Base-by-base conservation (phyloP, 2,888 invertebrate species). In the Eilema griseolum region DNA sequence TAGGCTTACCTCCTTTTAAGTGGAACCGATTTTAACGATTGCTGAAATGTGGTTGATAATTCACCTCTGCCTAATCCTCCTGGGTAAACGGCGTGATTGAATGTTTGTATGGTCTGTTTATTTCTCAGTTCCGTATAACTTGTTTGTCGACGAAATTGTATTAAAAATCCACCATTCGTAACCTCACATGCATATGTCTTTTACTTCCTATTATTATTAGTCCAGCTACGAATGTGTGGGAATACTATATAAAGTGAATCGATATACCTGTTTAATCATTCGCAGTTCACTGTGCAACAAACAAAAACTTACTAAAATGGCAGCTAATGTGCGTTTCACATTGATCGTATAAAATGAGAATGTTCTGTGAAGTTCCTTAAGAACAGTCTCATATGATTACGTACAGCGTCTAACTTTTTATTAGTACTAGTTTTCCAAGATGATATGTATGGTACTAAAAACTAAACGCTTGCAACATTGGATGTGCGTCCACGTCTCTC, bases 141-240 rank as follows among this genome's bases (percentile, higher is more conserved):
- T n/a, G 81, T 78, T 83, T 77, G 79, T 86, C 86, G 83, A 88
- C 92, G 88, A 92, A 93, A 91, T 88, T 89, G 87, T 89, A 91
- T 88, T 86, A 91, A 92, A 92, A 83, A 93, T 88, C 86, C 86
- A 20, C 62, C 33, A 33, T 57, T 73, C 77, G 84, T 92, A 94
- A 93, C 95, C 95, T 82, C 94, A 92, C 89, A 80, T 82, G 83
- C 86, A 87, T 92, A 88, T 37, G 11, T 91, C 91, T 89, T 84
- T 91, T 92, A 93, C 92, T 95, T 94, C 95, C 95, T 95, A 92
- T 93, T 91, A 46, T 46, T 20, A 91, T 87, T 88, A 91, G 89
- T 87, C 83, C 82, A 82, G 82, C 90, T 90, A 84, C 87, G 89
- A 86, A 90, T 91, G 90, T 83, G 89, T 85, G 87, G 86, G 89